Evolutionary conservation across 2,113 vertebrate genomes (phyloP).

Genomic region (Heterotis niloticus): DNA sequence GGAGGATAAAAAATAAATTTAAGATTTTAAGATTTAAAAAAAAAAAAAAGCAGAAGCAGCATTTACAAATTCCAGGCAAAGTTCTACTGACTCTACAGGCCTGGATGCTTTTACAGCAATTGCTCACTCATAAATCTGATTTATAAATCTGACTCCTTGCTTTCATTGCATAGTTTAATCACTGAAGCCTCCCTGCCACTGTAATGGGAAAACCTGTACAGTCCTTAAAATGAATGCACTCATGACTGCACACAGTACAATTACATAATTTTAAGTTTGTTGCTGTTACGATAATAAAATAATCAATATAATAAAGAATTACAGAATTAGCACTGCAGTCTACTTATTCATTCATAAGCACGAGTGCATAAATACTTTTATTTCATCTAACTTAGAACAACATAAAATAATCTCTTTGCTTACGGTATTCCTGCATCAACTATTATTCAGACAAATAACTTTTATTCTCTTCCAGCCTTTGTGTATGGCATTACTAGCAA

Average conservation of each 20-base stretch:
- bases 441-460: no score
- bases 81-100: conserved; percentile 7
- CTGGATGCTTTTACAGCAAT: neutral
- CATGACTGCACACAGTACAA: neutral
- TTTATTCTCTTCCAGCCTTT: neutral
- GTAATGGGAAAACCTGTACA: neutral
- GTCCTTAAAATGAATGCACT: neutral
- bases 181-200: neutral
- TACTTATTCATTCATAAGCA: no score
- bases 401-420: no score
- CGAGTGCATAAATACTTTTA: no score
- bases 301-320: no score
- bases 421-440: neutral
- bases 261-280: neutral
- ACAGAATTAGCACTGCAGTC: no score
- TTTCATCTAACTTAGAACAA: no score
- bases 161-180: neutral
- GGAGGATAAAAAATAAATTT: neutral
- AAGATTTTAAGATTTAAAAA: neutral
- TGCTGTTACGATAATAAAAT: no score
- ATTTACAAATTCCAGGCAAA: conserved; percentile 12
- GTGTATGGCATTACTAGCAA: neutral
- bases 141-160: neutral
- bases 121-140: neutral
- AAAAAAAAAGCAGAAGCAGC: neutral